Evolutionary conservation across 2,797 vertebrate species (phyloP).

Genomic region (Cryptoblepharus egeriae): DNA sequence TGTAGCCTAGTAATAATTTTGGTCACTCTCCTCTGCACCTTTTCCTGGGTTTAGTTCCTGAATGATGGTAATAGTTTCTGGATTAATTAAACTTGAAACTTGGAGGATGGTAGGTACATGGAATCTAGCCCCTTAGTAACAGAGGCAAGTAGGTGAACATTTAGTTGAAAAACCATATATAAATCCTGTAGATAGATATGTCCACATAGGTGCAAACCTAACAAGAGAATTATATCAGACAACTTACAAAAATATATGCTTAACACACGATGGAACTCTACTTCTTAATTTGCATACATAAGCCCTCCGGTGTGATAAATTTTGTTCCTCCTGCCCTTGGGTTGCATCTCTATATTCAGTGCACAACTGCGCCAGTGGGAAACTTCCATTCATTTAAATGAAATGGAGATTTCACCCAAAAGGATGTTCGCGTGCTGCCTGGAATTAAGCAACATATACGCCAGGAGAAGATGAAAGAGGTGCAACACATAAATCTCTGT

Average conservation of each 20-base stretch:
- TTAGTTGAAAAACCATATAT: no score
- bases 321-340: not conserved
- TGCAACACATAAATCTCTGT: not conserved
- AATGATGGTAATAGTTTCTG: not conserved
- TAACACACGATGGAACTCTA: not conserved
- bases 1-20: no score
- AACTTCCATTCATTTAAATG: constrained; percentile 9
- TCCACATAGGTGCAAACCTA: not conserved
- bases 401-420: not conserved
- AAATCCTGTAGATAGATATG: no score
- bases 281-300: not conserved
- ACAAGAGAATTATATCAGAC: not conserved
- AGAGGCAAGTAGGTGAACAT: no score
- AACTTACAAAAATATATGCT: not conserved
- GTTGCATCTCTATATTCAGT: not conserved
- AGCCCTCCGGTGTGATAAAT: not conserved
- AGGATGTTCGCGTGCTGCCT: not conserved
- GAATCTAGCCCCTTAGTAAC: not conserved
- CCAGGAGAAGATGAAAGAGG: not conserved
- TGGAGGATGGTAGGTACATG: not conserved
- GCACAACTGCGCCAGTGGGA: not conserved
- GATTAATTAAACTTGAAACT: not conserved
- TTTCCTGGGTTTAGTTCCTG: no score
- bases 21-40: no score
- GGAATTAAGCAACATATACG: not conserved